Evolutionary conservation across 2,113 vertebrate species (phyloP).

Genomic region (Typhlomys cinereus): DNA sequence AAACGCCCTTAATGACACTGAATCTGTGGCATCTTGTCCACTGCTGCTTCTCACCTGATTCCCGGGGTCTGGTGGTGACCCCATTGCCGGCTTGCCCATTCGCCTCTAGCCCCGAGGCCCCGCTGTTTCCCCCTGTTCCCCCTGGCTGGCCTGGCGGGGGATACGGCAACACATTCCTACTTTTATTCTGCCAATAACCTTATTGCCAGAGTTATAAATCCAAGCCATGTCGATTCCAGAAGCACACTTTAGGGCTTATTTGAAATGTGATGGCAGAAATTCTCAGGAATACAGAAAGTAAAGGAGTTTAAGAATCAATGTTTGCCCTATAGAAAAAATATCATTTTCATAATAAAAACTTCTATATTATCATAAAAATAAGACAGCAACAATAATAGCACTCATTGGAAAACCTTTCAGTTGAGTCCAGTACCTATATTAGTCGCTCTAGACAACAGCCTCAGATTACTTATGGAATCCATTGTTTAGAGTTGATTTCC

Average conservation of each 20-base stretch:
- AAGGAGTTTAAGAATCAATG: not conserved
- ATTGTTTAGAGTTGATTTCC: not conserved
- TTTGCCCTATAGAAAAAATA: slow-evolving; percentile 29
- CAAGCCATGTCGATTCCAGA: not conserved
- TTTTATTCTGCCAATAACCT: not conserved
- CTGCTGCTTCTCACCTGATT: too few relatives aligned
- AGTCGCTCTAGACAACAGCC: not conserved
- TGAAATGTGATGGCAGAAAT: not conserved
- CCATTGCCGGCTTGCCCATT: too few relatives aligned
- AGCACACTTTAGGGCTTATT: not conserved
- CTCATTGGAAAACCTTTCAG: slow-evolving; percentile 30
- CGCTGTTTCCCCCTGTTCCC: too few relatives aligned
- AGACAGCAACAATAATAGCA: not conserved
- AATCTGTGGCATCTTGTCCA: too few relatives aligned
- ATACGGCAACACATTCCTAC: too few relatives aligned
- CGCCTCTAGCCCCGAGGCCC: too few relatives aligned
- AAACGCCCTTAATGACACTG: too few relatives aligned
- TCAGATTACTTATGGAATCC: slow-evolving; percentile 6
- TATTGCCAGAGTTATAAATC: not conserved
- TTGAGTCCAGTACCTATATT: not conserved
- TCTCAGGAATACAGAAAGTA: not conserved
- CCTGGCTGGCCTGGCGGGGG: too few relatives aligned
- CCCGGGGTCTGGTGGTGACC: too few relatives aligned
- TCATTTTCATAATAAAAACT: not conserved
- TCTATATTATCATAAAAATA: not conserved